Percentiles rank a stretch among this genome's conserved stretches.
Conservation (phyloP, 30 jellyfish, hydroid and myxozoan species). For the Euphysa ruthae region DNA sequence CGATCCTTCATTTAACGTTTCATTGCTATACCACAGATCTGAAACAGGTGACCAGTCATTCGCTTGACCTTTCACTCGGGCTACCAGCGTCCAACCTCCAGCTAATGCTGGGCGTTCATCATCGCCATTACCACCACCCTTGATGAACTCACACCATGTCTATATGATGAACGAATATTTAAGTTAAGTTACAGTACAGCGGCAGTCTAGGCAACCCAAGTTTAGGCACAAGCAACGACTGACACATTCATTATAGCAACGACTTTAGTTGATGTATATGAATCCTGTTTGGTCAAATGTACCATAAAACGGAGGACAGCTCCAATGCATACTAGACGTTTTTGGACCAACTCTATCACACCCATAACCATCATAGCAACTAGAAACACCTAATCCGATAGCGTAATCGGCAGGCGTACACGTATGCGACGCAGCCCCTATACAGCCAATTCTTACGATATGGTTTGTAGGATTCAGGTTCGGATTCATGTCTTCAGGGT, state of each 20-base stretch:
- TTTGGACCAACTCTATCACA: constrained; percentile 97
- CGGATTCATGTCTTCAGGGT: constrained; percentile 93
- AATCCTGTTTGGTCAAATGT: constrained; percentile 79
- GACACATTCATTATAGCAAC: not conserved
- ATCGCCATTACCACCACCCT: constrained; percentile 80
- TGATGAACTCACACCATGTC: constrained; percentile 97
- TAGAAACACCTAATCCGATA: constrained; percentile 82
- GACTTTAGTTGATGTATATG: constrained; percentile 43
- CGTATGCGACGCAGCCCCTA: constrained; percentile 71
- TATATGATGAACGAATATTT: constrained; percentile 3
- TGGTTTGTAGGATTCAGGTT: constrained; percentile 94
- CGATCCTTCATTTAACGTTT: constrained; percentile 66
- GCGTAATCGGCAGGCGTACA: constrained; percentile 97
- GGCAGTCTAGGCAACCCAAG: constrained; percentile 85
- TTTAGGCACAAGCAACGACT: constrained; percentile 40
- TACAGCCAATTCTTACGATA: constrained; percentile 93
- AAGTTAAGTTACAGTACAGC: not conserved
- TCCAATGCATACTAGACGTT: constrained; percentile 96
- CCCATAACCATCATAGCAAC: constrained; percentile 96
- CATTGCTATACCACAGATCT: constrained; percentile 77
- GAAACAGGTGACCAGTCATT: constrained; percentile 99
- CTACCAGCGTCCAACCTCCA: constrained; percentile 99
- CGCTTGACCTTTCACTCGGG: constrained; percentile 94
- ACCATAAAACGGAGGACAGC: constrained; percentile 84
- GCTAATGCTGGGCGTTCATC: constrained; percentile 73